These are phyloP conservation scores for Epinephelus lanceolatus DNA, from an alignment of 2,113 vertebrate genomes.

Conservation along the genomic window DNA sequence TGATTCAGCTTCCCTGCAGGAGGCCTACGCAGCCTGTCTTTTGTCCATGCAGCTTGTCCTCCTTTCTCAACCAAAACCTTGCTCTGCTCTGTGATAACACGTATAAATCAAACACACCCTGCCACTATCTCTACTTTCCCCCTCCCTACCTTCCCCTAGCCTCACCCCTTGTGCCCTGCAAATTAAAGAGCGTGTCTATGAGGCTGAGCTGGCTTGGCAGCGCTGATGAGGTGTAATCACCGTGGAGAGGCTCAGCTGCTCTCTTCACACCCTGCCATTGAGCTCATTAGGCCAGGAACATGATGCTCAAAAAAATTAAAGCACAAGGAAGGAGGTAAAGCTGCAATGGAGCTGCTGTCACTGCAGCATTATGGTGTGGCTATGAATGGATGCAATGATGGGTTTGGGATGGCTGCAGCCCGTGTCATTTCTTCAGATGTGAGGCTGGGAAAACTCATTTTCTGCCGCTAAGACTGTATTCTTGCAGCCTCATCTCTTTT, in stretches of 20 bases:
- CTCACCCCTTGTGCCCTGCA: slow-evolving; percentile 26
- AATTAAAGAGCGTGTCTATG: slow-evolving; percentile 59
- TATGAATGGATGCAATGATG: background rate
- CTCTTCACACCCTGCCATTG: slow-evolving; percentile 44
- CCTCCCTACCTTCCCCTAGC: background rate
- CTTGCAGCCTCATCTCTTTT: slow-evolving; percentile 52
- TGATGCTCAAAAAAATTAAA: slow-evolving; percentile 19
- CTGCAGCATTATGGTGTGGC: slow-evolving; percentile 10
- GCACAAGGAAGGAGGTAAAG: background rate
- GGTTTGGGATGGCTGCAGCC: background rate
- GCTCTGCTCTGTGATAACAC: slow-evolving; percentile 16
- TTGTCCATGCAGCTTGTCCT: slow-evolving; percentile 15
- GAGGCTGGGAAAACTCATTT: slow-evolving; percentile 33
- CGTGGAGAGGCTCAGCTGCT: slow-evolving; percentile 65
- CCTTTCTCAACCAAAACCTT: slow-evolving; percentile 21
- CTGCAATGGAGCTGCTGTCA: background rate
- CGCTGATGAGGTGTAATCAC: slow-evolving; percentile 67
- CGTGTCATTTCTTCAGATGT: slow-evolving; percentile 29
- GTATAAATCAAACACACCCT: slow-evolving; percentile 36
- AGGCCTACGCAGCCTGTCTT: slow-evolving; percentile 8
- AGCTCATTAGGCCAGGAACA: slow-evolving; percentile 62
- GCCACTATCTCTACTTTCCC: background rate
- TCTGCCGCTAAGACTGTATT: slow-evolving; percentile 39
- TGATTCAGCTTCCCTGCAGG: slow-evolving; percentile 43
- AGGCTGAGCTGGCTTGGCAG: slow-evolving; percentile 22